Base-by-base conservation (phyloP, 2,888 invertebrate genomes). In the Aethes cnicana region DNA sequence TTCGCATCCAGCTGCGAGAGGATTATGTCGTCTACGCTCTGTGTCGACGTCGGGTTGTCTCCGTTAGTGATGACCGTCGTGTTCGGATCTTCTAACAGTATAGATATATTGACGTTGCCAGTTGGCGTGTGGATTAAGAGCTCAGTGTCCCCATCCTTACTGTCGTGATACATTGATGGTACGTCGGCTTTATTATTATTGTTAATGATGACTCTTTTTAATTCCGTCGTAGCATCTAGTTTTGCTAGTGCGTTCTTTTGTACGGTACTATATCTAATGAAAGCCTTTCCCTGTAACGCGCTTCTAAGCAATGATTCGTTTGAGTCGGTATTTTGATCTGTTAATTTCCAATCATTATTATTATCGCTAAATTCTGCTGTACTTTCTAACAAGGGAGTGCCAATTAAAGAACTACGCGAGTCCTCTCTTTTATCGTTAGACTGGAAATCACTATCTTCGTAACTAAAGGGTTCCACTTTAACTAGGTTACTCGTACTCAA, bases 331-430 rank as follows among this genome's bases (percentile, higher is more conserved):
- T 94, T 95, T 78, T 95, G 93, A 73, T 95, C 93, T 49, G 94
- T 93, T 73, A 94, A 91, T 74, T 94, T 95, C 94, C 95, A 95
- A 77, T 95, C 95, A 78, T 95, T 95, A 77, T 95, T 95, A 73
- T 95, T 95, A 68, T 94, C 93, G 73, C 92, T 92, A 81, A 90
- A 91, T 91, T 91, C 88, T 39, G 78, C 77, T 75, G 81, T 81
- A 64, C 71, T 81, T 64, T 89, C 92, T 74, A 92, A 74, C 68
- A 92, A 72, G 9, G 92, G 91, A 46, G 91, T 90, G 53, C 88
- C 89, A 46, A 92, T 75, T 44, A 87, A 66, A 33, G 86, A 73
- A 71, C 79, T 84, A 55, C 74, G 77, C 18, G 81, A 72, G 28
- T 86, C 84, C 53, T 89, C 87, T 69, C 85, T 89, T 66, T 86